A percentile compares a stretch with the other conserved stretches of the same genome.
phyloP scores from a whole-genome alignment of 2,797 vertebrate genomes.

The Falco columbarius region DNA sequence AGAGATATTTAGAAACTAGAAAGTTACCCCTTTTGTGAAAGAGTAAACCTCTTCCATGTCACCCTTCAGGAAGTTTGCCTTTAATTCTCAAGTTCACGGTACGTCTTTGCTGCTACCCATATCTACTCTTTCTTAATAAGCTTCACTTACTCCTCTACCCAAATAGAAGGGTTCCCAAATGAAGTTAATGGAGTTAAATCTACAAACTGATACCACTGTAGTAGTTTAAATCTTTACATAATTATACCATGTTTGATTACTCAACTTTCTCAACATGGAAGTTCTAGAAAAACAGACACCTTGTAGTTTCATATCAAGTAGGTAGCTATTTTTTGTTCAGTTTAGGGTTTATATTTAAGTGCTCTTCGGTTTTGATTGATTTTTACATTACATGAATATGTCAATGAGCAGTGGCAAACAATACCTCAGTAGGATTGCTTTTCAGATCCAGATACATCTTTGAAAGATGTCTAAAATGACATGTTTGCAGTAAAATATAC shows the following conservation, averaged over 20 bases:
- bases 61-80: not conserved
- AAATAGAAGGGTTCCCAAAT: not conserved
- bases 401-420: conserved; percentile 73
- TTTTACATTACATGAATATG: conserved; percentile 76
- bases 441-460: conserved; percentile 75
- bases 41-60: not conserved
- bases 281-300: not conserved
- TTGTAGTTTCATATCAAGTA: not conserved
- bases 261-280: not conserved
- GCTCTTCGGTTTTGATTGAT: conserved; percentile 65
- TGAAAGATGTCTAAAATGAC: conserved; percentile 82
- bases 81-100: not conserved
- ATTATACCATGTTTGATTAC: not conserved
- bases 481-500: conserved; percentile 78
- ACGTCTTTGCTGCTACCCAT: not conserved
- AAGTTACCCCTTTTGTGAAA: not conserved
- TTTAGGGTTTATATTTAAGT: not conserved
- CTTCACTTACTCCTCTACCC: not conserved
- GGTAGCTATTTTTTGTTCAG: not conserved
- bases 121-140: not conserved
- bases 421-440: conserved; percentile 74
- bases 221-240: not conserved
- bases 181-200: not conserved
- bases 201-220: not conserved
- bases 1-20: not conserved